Percentiles rank a stretch among this genome's conserved stretches.
Evolutionary conservation across 2,888 invertebrate genomes (phyloP).

Genomic region (Anagyrus pseudococci): DNA sequence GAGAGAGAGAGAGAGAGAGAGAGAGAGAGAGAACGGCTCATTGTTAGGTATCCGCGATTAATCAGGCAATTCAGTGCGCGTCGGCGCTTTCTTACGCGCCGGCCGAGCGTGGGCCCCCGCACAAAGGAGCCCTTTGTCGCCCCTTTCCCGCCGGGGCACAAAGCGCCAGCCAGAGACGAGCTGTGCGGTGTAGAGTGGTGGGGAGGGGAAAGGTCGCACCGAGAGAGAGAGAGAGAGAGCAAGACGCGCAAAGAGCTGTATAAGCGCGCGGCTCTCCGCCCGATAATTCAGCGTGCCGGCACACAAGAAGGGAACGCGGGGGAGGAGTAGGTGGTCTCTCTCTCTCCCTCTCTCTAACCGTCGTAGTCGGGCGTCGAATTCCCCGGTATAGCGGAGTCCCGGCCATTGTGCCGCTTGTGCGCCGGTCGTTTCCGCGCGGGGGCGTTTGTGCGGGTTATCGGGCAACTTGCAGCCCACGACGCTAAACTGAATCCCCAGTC

Average conservation of each 20-base stretch:
- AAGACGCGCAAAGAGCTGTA: conserved; percentile 7
- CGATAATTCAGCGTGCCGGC: too few relatives aligned
- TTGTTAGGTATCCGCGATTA: too few relatives aligned
- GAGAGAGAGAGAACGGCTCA: too few relatives aligned
- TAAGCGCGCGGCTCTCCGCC: too few relatives aligned
- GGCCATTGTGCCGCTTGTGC: conserved; percentile 14
- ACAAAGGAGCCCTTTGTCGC: conserved; percentile 27
- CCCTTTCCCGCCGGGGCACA: neutral
- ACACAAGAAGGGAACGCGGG: too few relatives aligned
- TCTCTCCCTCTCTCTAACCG: too few relatives aligned
- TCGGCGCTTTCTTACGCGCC: too few relatives aligned
- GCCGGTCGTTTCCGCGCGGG: conserved; percentile 16
- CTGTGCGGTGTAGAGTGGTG: neutral
- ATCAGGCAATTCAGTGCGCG: too few relatives aligned
- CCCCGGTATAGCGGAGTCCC: conserved; percentile 12
- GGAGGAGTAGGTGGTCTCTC: too few relatives aligned
- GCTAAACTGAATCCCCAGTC: conserved; percentile 25
- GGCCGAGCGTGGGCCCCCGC: too few relatives aligned
- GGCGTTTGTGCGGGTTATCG: conserved; percentile 19
- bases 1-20: too few relatives aligned
- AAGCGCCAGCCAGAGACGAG: conserved; percentile 2
- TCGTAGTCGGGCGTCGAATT: conserved; percentile 15
- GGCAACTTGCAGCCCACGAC: conserved; percentile 31
- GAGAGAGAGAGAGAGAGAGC: neutral
- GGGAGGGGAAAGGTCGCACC: neutral